These are phyloP conservation scores for Harlomillsia oculata DNA, from an alignment of 1,140 invertebrate species.

Conservation along the genomic window DNA sequence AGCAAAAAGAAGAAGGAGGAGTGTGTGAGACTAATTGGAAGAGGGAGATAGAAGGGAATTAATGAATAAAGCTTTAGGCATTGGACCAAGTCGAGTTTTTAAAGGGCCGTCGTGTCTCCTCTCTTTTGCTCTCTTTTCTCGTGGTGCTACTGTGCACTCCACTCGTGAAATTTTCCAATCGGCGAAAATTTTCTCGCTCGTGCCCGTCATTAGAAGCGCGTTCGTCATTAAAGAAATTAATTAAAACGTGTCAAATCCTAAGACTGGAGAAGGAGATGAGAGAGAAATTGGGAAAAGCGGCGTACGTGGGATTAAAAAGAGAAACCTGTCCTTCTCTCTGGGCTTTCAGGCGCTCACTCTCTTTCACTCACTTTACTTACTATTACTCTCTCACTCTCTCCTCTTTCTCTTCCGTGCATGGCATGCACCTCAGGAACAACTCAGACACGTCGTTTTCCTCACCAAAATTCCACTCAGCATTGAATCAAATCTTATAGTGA, in stretches of 20 bases:
- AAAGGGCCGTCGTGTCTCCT: slow-evolving; percentile 14
- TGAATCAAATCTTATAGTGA: too few species aligned
- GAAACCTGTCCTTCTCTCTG: slow-evolving; percentile 27
- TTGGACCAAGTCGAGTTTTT: slow-evolving; percentile 12
- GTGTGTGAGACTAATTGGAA: slow-evolving; percentile 33
- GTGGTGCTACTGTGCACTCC: neutral
- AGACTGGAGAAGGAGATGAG: slow-evolving; percentile 31
- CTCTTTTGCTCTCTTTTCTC: slow-evolving; percentile 12
- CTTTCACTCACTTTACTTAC: neutral
- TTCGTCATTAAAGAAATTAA: slow-evolving; percentile 36
- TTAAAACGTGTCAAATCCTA: slow-evolving; percentile 35
- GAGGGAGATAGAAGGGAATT: slow-evolving; percentile 32
- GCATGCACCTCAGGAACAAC: too few species aligned
- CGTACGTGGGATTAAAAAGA: slow-evolving; percentile 35
- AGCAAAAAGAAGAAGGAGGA: slow-evolving; percentile 9
- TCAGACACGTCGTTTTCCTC: too few species aligned
- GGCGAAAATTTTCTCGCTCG: slow-evolving; percentile 34
- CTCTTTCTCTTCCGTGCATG: neutral
- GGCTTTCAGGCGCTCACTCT: neutral
- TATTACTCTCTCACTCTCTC: slow-evolving; percentile 1
- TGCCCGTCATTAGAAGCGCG: slow-evolving; percentile 34
- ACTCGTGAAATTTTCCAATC: slow-evolving; percentile 30
- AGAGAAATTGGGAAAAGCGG: slow-evolving; percentile 32
- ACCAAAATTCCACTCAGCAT: too few species aligned
- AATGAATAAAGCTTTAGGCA: slow-evolving; percentile 33